phyloP scores from a whole-genome alignment of 2,113 vertebrate genomes.

The Geococcyx californianus region DNA sequence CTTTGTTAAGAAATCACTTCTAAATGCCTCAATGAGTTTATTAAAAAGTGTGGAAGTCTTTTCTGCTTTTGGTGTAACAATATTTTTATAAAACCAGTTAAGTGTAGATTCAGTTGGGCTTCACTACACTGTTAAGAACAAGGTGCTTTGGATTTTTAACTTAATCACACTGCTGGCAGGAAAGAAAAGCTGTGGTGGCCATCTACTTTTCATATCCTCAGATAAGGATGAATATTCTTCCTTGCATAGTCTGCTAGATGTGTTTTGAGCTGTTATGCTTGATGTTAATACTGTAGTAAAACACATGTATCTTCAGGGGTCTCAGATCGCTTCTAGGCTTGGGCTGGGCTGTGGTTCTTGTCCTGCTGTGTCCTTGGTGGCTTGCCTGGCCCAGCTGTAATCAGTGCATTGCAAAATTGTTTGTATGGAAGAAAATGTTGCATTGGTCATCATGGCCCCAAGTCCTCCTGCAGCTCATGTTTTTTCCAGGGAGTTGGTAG shows the following conservation, averaged over 20 bases:
- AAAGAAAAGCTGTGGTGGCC: constrained; percentile 15
- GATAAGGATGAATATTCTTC: neutral
- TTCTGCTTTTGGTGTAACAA: neutral
- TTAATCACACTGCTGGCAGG: neutral
- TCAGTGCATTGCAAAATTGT: neutral
- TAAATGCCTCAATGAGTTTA: neutral
- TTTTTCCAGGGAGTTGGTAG: neutral
- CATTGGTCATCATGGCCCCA: accelerated
- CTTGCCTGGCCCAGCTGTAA: neutral
- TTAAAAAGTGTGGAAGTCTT: neutral
- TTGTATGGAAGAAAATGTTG: accelerated
- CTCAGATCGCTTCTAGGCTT: neutral
- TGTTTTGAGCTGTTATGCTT: neutral
- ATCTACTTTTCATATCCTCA: neutral
- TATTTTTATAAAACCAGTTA: neutral
- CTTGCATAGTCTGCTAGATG: neutral
- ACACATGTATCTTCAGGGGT: neutral
- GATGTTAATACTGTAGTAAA: neutral
- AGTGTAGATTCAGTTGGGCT: neutral
- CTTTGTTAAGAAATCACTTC: neutral
- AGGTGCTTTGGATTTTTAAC: neutral
- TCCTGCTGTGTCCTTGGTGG: neutral
- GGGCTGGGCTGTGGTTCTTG: neutral
- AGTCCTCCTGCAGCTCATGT: accelerated
- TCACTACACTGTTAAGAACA: accelerated